These are phyloP conservation scores for Virgularia gustaviana DNA, from an alignment of 92 coral and sea anemone genomes.

Conservation along the genomic window DNA sequence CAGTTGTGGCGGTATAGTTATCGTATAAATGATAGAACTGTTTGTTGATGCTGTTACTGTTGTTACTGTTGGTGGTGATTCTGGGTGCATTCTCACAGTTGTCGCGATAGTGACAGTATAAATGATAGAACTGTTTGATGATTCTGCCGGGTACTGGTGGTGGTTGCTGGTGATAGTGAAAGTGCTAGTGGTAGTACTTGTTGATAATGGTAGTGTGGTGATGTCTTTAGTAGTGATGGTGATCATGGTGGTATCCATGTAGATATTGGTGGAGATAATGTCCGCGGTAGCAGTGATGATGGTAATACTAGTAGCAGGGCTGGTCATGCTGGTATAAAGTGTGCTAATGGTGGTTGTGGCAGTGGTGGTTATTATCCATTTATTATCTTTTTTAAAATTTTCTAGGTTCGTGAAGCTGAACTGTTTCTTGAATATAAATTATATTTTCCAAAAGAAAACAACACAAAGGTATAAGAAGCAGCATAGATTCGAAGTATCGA, in stretches of 20 bases:
- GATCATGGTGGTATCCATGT: too few species aligned
- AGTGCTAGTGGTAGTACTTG: not conserved
- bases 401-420: conserved; percentile 6
- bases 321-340: too few species aligned
- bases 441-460: not conserved
- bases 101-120: not conserved
- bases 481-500: too few species aligned
- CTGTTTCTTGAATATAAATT: not conserved
- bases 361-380: too few species aligned
- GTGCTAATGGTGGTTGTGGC: too few species aligned
- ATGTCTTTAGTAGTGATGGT: too few species aligned
- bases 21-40: not conserved
- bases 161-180: not conserved
- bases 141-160: not conserved
- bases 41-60: too few species aligned
- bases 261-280: too few species aligned
- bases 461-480: not conserved
- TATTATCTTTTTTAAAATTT: not conserved
- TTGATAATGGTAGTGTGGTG: too few species aligned
- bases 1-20: not conserved
- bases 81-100: not conserved
- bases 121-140: not conserved
- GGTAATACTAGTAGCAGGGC: too few species aligned
- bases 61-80: not conserved
- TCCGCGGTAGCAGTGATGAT: too few species aligned